A percentile compares a stretch with the other conserved stretches of the same genome.
phyloP scores from a whole-genome alignment of 1,140 invertebrate species.

The Platorchestia sp. region DNA sequence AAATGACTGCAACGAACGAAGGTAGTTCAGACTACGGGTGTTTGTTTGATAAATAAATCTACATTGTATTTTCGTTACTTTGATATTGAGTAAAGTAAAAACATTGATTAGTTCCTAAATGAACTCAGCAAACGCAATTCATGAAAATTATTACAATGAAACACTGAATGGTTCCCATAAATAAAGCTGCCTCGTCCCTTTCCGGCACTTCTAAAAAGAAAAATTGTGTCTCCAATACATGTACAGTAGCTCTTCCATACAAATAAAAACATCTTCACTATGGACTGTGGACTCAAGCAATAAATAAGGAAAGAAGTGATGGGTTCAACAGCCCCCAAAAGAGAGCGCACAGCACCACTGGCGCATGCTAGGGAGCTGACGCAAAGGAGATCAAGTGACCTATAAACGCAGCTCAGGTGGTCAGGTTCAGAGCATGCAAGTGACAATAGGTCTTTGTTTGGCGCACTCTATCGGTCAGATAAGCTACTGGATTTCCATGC shows the following conservation, averaged over 20 bases:
- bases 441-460: conserved; percentile 48
- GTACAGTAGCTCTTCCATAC: not conserved
- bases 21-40: too few species aligned
- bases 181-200: not conserved
- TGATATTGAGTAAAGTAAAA: too few species aligned
- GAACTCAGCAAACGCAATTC: too few species aligned
- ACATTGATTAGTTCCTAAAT: too few species aligned
- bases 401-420: conserved; percentile 38
- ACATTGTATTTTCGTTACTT: too few species aligned
- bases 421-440: not conserved
- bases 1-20: too few species aligned
- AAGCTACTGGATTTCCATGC: not conserved
- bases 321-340: not conserved
- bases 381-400: conserved; percentile 35
- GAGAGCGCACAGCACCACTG: conserved; percentile 16
- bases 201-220: not conserved
- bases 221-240: not conserved
- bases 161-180: not conserved
- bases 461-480: not conserved
- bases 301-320: not conserved
- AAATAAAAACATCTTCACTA: not conserved
- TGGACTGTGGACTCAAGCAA: not conserved
- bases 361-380: not conserved
- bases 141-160: not conserved
- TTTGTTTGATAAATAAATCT: too few species aligned